Conservation (phyloP, 2,888 invertebrate genomes). For the Sepiola atlantica region DNA sequence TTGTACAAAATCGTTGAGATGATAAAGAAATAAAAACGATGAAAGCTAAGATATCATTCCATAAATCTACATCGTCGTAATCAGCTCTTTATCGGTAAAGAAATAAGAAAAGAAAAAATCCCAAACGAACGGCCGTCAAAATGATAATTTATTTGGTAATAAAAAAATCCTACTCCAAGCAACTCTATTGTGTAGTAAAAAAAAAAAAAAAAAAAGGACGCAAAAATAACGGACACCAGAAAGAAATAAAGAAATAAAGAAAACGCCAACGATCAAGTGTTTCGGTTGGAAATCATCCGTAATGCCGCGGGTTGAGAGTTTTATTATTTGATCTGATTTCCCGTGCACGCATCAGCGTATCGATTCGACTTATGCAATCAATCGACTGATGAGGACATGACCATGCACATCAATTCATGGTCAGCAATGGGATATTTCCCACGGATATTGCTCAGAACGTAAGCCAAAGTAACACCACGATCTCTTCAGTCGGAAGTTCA, state of each 20-base stretch:
- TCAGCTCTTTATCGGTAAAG: neutral
- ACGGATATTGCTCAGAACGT: neutral
- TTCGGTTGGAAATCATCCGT: neutral
- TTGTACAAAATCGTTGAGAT: no score
- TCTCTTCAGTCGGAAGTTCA: neutral
- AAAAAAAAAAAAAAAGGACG: neutral
- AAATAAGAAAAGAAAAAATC: neutral
- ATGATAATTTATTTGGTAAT: neutral
- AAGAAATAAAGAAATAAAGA: no score
- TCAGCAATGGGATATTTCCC: neutral
- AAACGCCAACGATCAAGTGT: neutral
- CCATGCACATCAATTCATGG: neutral
- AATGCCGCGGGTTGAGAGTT: neutral
- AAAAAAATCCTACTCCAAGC: neutral
- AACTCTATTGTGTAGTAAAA: neutral
- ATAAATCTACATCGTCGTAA: neutral
- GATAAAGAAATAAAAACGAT: neutral
- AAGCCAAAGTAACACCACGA: neutral
- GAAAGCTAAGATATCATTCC: neutral
- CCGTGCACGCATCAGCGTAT: neutral
- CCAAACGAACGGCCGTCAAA: neutral
- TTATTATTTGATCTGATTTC: slow-evolving; percentile 11
- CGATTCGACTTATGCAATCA: neutral
- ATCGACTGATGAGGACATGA: neutral
- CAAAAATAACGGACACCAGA: no score